These are phyloP conservation scores for Chlorops oryzae DNA, from an alignment of 1,140 invertebrate species.

Conservation along the genomic window DNA sequence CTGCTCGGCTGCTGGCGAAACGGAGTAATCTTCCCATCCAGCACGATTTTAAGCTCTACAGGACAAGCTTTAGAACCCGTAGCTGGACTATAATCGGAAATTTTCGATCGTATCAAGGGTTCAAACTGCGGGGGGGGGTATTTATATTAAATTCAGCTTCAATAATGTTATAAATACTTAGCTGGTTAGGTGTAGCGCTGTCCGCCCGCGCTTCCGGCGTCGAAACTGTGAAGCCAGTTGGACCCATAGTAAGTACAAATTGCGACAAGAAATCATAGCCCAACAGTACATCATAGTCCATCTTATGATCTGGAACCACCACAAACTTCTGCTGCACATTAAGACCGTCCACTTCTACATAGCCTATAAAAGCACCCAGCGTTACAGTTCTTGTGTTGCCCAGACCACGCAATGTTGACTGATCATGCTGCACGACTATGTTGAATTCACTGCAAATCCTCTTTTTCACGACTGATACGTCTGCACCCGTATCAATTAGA, in stretches of 20 bases:
- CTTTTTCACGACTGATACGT: conserved; percentile 9
- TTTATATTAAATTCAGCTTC: conserved; percentile 1
- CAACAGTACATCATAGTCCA: conserved; percentile 5
- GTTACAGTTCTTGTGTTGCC: background rate
- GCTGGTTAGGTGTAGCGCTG: background rate
- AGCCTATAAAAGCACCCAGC: conserved; percentile 1
- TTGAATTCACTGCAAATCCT: conserved; percentile 3
- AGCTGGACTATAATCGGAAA: conserved; percentile 1
- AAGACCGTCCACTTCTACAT: conserved; percentile 7
- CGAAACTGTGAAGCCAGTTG: background rate
- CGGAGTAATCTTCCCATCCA: conserved; percentile 20
- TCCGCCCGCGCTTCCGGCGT: background rate
- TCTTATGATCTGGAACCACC: conserved; percentile 8
- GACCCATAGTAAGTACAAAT: background rate
- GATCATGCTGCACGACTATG: background rate
- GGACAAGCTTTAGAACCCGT: background rate
- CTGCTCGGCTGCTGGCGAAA: conserved; percentile 23
- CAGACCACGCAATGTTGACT: conserved; percentile 2
- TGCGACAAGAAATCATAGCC: conserved; percentile 7
- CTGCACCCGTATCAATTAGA: conserved; percentile 10
- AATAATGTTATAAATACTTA: conserved; percentile 3
- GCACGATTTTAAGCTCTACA: conserved; percentile 15
- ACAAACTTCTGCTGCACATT: conserved; percentile 7
- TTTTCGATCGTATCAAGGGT: conserved; percentile 1
- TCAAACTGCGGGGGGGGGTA: conserved; percentile 4